These are phyloP conservation scores for Drosophila sp. DNA, from an alignment of 1,140 invertebrate genomes.

Conservation along the genomic window DNA sequence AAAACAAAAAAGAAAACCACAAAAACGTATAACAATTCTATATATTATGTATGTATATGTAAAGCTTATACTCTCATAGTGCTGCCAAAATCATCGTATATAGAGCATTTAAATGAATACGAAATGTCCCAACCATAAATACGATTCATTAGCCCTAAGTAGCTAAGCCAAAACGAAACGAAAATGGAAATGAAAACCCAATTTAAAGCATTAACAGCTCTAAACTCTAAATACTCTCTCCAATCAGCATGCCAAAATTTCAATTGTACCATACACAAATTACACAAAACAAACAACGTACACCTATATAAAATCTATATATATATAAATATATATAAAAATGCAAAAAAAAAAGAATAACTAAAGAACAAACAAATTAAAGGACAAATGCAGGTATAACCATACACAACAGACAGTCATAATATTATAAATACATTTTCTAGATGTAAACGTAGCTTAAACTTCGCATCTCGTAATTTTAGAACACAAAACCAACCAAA, in stretches of 20 bases:
- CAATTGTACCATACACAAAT: constrained; percentile 44
- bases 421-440: constrained; percentile 39
- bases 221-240: constrained; percentile 29
- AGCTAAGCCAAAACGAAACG: constrained; percentile 71
- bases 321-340: background rate
- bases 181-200: constrained; percentile 27
- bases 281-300: constrained; percentile 25
- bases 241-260: constrained; percentile 60
- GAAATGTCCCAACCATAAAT: constrained; percentile 17
- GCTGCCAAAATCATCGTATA: constrained; percentile 74
- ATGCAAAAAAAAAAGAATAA: constrained; percentile 20
- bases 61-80: constrained; percentile 70
- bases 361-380: constrained; percentile 43
- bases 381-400: constrained; percentile 78
- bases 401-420: constrained; percentile 48
- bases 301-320: background rate
- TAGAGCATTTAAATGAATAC: constrained; percentile 46
- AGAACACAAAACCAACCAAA: constrained; percentile 8
- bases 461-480: constrained; percentile 66
- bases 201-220: constrained; percentile 16
- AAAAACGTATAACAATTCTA: background rate
- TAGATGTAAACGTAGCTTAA: constrained; percentile 60
- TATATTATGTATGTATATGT: constrained; percentile 54
- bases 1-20: background rate
- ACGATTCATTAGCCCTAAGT: constrained; percentile 58